A percentile compares a stretch with the other conserved stretches of the same genome.
Conservation (phyloP, 2,797 vertebrate genomes). For the Sebastes nivosus region DNA sequence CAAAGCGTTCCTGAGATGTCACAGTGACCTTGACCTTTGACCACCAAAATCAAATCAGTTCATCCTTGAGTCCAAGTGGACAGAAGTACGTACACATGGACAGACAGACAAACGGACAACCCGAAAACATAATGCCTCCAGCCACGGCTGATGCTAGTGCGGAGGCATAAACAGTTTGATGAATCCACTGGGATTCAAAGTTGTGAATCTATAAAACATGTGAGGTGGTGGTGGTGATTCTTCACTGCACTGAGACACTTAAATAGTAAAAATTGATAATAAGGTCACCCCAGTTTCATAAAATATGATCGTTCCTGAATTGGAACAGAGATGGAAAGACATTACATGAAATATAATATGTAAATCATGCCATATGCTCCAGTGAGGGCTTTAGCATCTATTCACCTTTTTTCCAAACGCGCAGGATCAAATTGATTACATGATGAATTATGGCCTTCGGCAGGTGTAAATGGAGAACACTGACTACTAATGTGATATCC, state of each 20-base stretch:
- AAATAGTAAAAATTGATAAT: constrained; percentile 29
- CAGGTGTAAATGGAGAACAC: constrained; percentile 1
- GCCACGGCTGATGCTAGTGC: not conserved
- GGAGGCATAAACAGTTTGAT: not conserved
- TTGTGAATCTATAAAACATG: not conserved
- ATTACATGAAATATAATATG: constrained; percentile 24
- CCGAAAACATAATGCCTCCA: not conserved
- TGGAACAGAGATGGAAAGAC: constrained; percentile 23
- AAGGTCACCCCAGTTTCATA: constrained; percentile 1
- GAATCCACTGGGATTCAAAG: not conserved
- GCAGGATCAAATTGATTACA: constrained; percentile 26
- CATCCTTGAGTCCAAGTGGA: not conserved
- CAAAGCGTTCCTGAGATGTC: too few species aligned
- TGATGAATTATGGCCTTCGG: constrained; percentile 20
- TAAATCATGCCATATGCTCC: constrained; percentile 26
- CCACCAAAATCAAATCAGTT: not conserved
- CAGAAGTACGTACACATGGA: not conserved
- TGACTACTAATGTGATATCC: constrained; percentile 6
- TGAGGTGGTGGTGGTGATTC: not conserved
- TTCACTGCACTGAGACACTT: constrained; percentile 36
- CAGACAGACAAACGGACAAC: not conserved
- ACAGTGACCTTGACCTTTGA: not conserved
- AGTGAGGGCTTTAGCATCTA: constrained; percentile 11
- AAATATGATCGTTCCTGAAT: constrained; percentile 24
- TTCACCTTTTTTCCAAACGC: not conserved